Base-by-base conservation (phyloP, 2,888 invertebrate species). In the Hyalella azteca region DNA sequence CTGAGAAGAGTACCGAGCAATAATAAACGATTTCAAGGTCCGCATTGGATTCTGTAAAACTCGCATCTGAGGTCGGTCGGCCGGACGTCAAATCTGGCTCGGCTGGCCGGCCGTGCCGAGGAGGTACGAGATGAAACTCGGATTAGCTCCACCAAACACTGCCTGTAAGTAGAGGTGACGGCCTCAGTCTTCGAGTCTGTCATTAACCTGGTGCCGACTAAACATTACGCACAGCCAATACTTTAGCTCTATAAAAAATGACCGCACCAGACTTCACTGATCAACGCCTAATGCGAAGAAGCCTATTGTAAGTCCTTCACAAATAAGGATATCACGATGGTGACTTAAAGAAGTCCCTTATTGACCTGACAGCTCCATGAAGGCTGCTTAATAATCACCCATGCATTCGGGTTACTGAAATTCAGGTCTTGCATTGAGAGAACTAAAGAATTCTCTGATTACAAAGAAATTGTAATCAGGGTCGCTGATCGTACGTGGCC, bases 191-290 rank as follows among this genome's bases (percentile, higher is more conserved):
- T 36, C 19, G 66, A 36, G 36, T 36, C 66, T 66, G 66, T 66
- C 66, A 66, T 66, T 66, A 66, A 66, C 29, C 32, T 66, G 66
- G 66, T 66, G 66, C 66, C 66, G 66, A 66, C 66, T 66, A 66
- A 66, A 66, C 66, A 66, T 66, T 66, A 66, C 66, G 66, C 29
- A 66, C 66, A 36, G 66, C 66, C 66, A 66, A 66, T 66, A 66
- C 66, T 66, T 66, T 66, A 66, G 66, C 36, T 66, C 32, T 19
- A 22, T 36, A 66, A 66, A 66, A 66, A 66, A 66, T 66, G 66
- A 15, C 19, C 36, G 9, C 22, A n/a, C 66, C 36, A 15, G 66
- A 19, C 11, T 36, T 36, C 36, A 0, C 66, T 66, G 66, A 66
- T 19, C 36, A 66, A 36, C 66, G 66, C 36, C 66, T 66, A n/a